Evolutionary conservation across 2,888 invertebrate species (phyloP).

Genomic region (Sinelater perroti): DNA sequence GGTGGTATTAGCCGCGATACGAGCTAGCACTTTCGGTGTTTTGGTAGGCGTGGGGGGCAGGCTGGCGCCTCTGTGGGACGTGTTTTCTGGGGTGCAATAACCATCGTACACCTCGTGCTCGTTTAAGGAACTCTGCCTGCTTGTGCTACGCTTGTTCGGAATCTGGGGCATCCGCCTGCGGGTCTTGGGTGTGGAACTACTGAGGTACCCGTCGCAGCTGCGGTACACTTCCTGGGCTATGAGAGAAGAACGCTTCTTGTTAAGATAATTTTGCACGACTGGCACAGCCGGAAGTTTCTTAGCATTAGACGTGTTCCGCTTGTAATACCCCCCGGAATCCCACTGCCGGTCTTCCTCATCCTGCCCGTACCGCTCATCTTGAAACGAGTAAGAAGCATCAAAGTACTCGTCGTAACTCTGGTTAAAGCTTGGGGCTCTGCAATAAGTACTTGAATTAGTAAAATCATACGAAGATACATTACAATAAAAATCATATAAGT

Average conservation of each 20-base stretch:
- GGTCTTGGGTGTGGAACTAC: constrained; percentile 56
- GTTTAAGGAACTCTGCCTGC: constrained; percentile 57
- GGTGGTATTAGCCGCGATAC: constrained; percentile 36
- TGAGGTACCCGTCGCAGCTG: constrained; percentile 54
- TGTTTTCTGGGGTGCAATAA: constrained; percentile 53
- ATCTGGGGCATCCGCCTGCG: constrained; percentile 59
- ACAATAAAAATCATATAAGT: too few relatives aligned
- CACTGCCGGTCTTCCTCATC: constrained; percentile 77
- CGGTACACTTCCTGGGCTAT: constrained; percentile 47
- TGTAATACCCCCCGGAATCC: constrained; percentile 72
- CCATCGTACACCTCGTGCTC: constrained; percentile 52
- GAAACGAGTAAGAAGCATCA: constrained; percentile 71
- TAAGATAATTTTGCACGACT: constrained; percentile 63
- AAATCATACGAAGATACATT: too few relatives aligned
- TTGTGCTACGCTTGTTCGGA: constrained; percentile 55
- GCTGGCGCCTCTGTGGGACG: constrained; percentile 58
- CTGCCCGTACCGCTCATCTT: constrained; percentile 67
- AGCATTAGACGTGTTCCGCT: constrained; percentile 42
- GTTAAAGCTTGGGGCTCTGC: constrained; percentile 63
- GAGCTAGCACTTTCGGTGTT: constrained; percentile 54
- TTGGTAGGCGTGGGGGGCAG: constrained; percentile 60
- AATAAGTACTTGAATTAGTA: too few relatives aligned
- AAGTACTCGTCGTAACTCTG: constrained; percentile 73
- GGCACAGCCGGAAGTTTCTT: constrained; percentile 62
- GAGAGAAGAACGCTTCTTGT: constrained; percentile 61